Evolutionary conservation across 2,888 invertebrate genomes (phyloP), one percentile per base, ranked within the genome.

Genomic region (Agelastica alni): DNA sequence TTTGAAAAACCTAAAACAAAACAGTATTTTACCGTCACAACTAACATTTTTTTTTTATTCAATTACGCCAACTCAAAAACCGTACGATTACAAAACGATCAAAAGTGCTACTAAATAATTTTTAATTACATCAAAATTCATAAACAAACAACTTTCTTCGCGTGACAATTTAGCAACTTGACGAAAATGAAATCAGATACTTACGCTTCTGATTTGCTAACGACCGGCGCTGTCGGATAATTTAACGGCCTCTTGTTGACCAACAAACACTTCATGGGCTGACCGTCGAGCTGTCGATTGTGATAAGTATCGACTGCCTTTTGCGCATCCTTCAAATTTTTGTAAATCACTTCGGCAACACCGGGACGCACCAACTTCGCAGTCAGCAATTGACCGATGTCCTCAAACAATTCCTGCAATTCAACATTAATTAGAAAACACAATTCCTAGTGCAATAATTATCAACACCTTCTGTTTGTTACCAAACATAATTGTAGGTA

Each of bases 221-320:
- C 68, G 1, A 79, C 76, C 34, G 80, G 77, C 39, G 77, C 79
- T 14, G 83, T 81, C 9, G 83, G 81, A 66, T 84, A 84, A 71
- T 82, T 81, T 59, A 84, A 79, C 32, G 85, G 80, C 69, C 89
- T 80, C 32, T 90, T 89, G 71, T 90, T 89, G 4, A 93, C 91
- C 59, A 93, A 80, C 48, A 92, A 82, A 73, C 93, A 93, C 73
- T 91, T 92, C 94, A 94, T 94, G 3, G 93, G 93, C 71, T 92
- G 91, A 1, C 95, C 94, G 79, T 96, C 96, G 34, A 96, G 79
- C 71, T 94, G 93, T 44, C 96, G 80, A 75, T 95, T 94, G 74
- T 96, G 94, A 78, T 96, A 96, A 47, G 93, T 88, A 67, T 94
- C 93, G 2, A 95, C 93, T 1, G 96, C 95, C 74, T 87, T 87